Evolutionary conservation across 2,797 vertebrate genomes (phyloP), one percentile per base, ranked within the genome.

Genomic region (Pangasius sanitwongsei): DNA sequence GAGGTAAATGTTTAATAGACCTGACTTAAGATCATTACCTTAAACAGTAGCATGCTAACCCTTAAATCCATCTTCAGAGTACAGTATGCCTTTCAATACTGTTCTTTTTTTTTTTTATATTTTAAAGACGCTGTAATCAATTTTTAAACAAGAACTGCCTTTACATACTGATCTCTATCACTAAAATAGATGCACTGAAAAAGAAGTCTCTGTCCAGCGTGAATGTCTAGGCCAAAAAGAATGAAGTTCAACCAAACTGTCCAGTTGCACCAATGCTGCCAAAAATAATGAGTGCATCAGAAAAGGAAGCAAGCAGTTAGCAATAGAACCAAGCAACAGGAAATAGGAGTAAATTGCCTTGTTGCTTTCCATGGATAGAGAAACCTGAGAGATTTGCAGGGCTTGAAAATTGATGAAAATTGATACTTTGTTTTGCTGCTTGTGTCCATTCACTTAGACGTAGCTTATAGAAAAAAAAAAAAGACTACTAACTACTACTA

Each of bases 61-160:
- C 65, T 55, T 86, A 6, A 89, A 81, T 74, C 75, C 41, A 86
- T 3, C 31, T 48, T 57, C 23, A 44, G 31, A 44, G 59, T 78
- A 69, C 50, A 80, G 61, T 55, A 37, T 48, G n/a, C 89, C 90
- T 91, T 50, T 77, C 20, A n/a, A 37, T 74, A 92, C 48, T 91
- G 44, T 61, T 92, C 90, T n/a, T n/a, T n/a, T n/a, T 91, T 90
- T 74, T 86, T 87, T 85, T 74, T 44, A 88, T 63, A 89, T 61
- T 82, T 88, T 86, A 41, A 89, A 92, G 91, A 88, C 31, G 13
- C n/a, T 63, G 67, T 4, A 86, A 87, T 88, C 78, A 5, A 31
- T 31, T 44, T 59, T 44, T 11, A 61, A 86, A 20, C 44, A 61
- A 50, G 34, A 75, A 75, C 25, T 48, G 15, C 25, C 25, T 77